Conservation (phyloP, 2,888 invertebrate species). For the Callinectes sapidus region DNA sequence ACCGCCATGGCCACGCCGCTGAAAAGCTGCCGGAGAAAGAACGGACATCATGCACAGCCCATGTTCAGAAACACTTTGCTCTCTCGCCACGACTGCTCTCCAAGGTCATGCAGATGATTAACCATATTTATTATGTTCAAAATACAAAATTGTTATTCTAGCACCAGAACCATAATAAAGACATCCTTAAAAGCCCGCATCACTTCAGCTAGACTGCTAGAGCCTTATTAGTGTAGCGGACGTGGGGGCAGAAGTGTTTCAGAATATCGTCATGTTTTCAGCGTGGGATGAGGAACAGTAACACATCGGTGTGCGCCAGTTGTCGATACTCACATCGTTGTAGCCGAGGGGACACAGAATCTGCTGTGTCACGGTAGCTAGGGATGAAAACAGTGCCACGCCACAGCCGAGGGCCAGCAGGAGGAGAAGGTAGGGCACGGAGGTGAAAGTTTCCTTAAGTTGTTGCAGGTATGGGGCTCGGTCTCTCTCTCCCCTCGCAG, state of each 20-base stretch:
- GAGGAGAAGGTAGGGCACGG: constrained; percentile 61
- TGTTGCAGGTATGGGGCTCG: constrained; percentile 63
- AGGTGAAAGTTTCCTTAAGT: constrained; percentile 67
- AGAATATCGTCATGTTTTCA: neutral
- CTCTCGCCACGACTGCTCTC: too few relatives aligned
- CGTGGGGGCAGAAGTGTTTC: too few relatives aligned
- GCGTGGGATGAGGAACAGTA: neutral
- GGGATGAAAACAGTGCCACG: constrained; percentile 62
- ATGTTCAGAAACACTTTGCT: too few relatives aligned
- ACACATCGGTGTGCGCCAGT: neutral
- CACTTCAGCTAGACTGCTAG: neutral
- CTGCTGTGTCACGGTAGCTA: constrained; percentile 69
- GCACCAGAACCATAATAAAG: neutral
- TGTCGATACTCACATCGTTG: constrained; percentile 56
- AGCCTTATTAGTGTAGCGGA: too few relatives aligned
- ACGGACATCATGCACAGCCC: neutral
- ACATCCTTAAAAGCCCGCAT: neutral
- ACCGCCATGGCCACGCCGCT: constrained; percentile 61
- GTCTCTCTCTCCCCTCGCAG: constrained; percentile 44
- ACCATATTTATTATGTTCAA: too few relatives aligned
- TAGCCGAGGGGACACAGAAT: constrained; percentile 71
- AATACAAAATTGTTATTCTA: too few relatives aligned
- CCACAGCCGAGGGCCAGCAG: constrained; percentile 66
- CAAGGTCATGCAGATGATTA: too few relatives aligned
- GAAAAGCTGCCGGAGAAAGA: constrained; percentile 54